A percentile compares a stretch with the other conserved stretches of the same genome.
phyloP scores from a whole-genome alignment of 1,140 invertebrate genomes.

The Drosophila insularis region DNA sequence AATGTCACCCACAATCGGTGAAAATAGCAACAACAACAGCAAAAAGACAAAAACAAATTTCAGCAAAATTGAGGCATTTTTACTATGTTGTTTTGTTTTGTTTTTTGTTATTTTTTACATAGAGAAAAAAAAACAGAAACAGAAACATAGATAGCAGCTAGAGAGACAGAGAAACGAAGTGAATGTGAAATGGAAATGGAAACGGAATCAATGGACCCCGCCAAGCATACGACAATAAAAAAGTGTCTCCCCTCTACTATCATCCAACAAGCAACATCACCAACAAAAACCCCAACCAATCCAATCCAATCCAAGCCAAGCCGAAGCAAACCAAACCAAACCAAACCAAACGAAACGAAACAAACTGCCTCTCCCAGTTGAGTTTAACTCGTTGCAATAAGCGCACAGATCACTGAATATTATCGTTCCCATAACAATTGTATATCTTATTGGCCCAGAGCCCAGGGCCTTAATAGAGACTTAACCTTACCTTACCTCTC shows the following conservation, averaged over 20 bases:
- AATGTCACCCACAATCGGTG: conserved; percentile 38
- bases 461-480: conserved; percentile 10
- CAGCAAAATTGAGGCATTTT: conserved; percentile 56
- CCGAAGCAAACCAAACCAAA: not conserved
- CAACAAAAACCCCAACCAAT: conserved; percentile 1
- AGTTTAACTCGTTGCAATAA: conserved; percentile 61
- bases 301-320: not conserved
- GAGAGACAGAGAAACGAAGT: conserved; percentile 1
- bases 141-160: conserved; percentile 5
- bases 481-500: not conserved
- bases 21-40: conserved; percentile 22
- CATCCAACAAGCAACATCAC: not conserved
- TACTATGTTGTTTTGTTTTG: conserved; percentile 25
- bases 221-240: conserved; percentile 51
- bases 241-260: conserved; percentile 25
- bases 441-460: conserved; percentile 24
- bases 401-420: conserved; percentile 57
- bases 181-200: conserved; percentile 27
- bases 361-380: conserved; percentile 11
- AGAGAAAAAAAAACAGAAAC: conserved; percentile 22
- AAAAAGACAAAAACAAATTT: conserved; percentile 25
- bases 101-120: conserved; percentile 48
- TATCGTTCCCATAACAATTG: conserved; percentile 53
- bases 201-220: conserved; percentile 57
- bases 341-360: conserved; percentile 14